Evolutionary conservation across 2,113 vertebrate species (phyloP).

Genomic region (Laterallus jamaicensis): DNA sequence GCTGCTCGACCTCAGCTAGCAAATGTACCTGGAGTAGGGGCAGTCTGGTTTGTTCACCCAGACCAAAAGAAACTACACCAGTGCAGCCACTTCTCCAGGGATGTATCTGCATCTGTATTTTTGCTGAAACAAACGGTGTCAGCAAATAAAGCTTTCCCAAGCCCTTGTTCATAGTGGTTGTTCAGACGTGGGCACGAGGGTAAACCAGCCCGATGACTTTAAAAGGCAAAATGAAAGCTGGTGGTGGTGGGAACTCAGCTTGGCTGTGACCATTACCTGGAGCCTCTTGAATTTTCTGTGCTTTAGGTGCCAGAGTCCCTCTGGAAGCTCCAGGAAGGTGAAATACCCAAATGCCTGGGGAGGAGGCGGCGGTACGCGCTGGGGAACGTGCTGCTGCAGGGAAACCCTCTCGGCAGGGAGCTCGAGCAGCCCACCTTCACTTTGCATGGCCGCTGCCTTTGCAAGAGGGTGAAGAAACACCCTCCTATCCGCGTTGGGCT

Average conservation of each 20-base stretch:
- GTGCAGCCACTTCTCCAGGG: constrained; percentile 39
- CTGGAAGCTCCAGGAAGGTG: background rate
- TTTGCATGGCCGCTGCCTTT: no score
- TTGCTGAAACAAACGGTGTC: constrained; percentile 48
- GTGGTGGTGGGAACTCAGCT: background rate
- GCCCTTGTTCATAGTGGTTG: background rate
- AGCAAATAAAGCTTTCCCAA: constrained; percentile 66
- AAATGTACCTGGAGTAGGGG: background rate
- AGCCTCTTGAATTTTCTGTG: background rate
- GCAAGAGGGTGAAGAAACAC: background rate
- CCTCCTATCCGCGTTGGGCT: fast-evolving
- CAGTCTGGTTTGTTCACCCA: constrained; percentile 39
- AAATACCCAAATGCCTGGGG: background rate
- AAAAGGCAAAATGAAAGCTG: fast-evolving
- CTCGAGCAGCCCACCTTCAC: background rate
- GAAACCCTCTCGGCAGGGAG: background rate
- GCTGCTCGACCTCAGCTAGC: constrained; percentile 10
- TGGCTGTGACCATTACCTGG: background rate
- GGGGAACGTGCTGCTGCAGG: background rate
- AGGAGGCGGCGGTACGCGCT: background rate
- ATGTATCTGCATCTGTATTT: constrained; percentile 53
- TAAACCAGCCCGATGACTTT: background rate
- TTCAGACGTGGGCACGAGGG: background rate
- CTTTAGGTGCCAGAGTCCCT: background rate
- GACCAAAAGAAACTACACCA: constrained; percentile 33